Conservation (phyloP, 2,113 vertebrate genomes). For the Podarcis cretensis region DNA sequence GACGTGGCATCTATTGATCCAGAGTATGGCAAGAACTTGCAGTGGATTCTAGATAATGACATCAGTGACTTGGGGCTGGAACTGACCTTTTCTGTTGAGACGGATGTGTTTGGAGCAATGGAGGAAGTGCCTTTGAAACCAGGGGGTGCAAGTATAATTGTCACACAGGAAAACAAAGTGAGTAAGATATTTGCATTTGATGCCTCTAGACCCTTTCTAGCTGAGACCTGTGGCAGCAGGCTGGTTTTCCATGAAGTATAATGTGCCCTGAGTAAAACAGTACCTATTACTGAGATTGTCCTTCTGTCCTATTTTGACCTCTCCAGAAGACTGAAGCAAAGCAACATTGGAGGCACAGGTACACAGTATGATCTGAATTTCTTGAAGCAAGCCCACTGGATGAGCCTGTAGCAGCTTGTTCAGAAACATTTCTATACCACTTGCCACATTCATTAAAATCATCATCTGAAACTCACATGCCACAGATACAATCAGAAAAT, state of each 20-base stretch:
- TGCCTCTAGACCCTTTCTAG: background rate
- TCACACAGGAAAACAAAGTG: conserved; percentile 98
- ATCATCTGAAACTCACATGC: too few relatives aligned
- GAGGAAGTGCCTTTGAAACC: conserved; percentile 96
- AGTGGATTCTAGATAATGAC: conserved; percentile 99
- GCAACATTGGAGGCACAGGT: background rate
- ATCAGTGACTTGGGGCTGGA: conserved; percentile 97
- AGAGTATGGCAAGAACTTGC: conserved; percentile 97
- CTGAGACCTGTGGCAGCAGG: background rate
- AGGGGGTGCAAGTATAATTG: conserved; percentile 90
- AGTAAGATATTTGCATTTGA: conserved; percentile 26
- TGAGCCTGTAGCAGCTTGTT: background rate
- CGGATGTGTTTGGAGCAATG: conserved; percentile 97
- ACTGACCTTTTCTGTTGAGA: conserved; percentile 96
- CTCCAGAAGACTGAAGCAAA: background rate
- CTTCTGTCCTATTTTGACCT: background rate
- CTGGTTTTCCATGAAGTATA: background rate
- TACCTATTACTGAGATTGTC: too few relatives aligned
- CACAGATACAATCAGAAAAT: too few relatives aligned
- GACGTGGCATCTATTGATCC: conserved; percentile 99
- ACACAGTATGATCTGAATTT: background rate
- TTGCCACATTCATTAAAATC: too few relatives aligned
- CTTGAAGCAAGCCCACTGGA: background rate
- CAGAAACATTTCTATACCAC: too few relatives aligned
- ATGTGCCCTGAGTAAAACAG: background rate